These are phyloP conservation scores for Charaxes varanes DNA, from an alignment of 1,140 invertebrate genomes.

Conservation along the genomic window DNA sequence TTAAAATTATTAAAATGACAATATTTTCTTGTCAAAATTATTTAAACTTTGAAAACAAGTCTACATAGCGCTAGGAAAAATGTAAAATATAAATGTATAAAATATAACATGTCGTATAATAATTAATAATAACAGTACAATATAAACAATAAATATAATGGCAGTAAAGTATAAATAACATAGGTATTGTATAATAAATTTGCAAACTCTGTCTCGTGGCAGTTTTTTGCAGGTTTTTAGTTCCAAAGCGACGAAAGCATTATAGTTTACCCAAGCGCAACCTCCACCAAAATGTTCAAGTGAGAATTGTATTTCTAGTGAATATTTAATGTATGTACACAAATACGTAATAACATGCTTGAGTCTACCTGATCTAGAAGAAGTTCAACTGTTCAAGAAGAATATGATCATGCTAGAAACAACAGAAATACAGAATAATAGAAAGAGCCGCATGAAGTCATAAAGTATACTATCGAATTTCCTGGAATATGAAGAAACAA, in stretches of 20 bases:
- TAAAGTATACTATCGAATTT: slow-evolving; percentile 66
- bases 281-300: slow-evolving; percentile 45
- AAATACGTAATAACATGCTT: slow-evolving; percentile 48
- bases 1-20: no score
- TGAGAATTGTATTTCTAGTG: slow-evolving; percentile 30
- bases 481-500: slow-evolving; percentile 75
- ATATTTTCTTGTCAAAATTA: no score
- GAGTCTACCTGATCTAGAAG: slow-evolving; percentile 64
- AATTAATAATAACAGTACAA: slow-evolving; percentile 15
- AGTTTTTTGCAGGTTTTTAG: slow-evolving; percentile 55
- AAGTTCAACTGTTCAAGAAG: slow-evolving; percentile 61
- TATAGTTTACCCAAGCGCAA: slow-evolving; percentile 41
- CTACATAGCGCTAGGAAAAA: no score
- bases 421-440: slow-evolving; percentile 44
- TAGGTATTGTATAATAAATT: slow-evolving; percentile 38
- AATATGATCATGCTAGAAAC: slow-evolving; percentile 63
- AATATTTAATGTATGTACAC: slow-evolving; percentile 42
- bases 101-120: background rate
- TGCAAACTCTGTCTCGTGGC: slow-evolving; percentile 70
- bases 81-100: slow-evolving; percentile 6
- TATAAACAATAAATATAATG: slow-evolving; percentile 31
- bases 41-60: no score
- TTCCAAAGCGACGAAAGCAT: slow-evolving; percentile 50
- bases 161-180: slow-evolving; percentile 23
- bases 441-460: slow-evolving; percentile 68